These are phyloP conservation scores for Nemotelus nigrinus DNA, from an alignment of 2,888 invertebrate genomes.

Conservation along the genomic window DNA sequence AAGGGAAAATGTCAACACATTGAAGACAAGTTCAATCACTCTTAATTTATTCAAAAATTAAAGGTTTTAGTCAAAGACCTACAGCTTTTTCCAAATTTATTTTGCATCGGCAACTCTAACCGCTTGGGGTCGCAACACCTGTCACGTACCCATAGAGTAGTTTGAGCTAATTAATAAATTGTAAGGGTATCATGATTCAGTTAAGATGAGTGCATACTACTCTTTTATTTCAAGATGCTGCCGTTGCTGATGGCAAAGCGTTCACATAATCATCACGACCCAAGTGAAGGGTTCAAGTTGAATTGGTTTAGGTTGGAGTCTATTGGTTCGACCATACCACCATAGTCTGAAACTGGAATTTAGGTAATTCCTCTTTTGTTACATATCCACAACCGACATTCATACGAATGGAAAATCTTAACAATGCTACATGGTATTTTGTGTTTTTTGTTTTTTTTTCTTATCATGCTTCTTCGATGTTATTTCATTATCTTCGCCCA, in stretches of 20 bases:
- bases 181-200: slow-evolving; percentile 27
- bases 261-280: neutral
- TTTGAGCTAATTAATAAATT: slow-evolving; percentile 25
- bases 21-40: too few relatives aligned
- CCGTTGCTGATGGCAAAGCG: neutral
- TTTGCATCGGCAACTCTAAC: too few relatives aligned
- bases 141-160: neutral
- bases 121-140: neutral
- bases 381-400: too few relatives aligned
- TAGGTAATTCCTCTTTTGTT: neutral
- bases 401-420: too few relatives aligned
- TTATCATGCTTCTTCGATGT: neutral
- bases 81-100: too few relatives aligned
- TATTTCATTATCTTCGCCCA: neutral
- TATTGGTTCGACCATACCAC: neutral
- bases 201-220: slow-evolving; percentile 18
- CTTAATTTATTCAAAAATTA: too few relatives aligned
- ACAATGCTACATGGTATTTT: too few relatives aligned
- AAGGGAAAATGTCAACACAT: too few relatives aligned
- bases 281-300: slow-evolving; percentile 39
- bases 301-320: slow-evolving; percentile 3
- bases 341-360: neutral
- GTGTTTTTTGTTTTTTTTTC: neutral
- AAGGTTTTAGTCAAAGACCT: too few relatives aligned
- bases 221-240: neutral